Evolutionary conservation across 2,797 vertebrate species (phyloP).

Genomic region (Danio kyathit): DNA sequence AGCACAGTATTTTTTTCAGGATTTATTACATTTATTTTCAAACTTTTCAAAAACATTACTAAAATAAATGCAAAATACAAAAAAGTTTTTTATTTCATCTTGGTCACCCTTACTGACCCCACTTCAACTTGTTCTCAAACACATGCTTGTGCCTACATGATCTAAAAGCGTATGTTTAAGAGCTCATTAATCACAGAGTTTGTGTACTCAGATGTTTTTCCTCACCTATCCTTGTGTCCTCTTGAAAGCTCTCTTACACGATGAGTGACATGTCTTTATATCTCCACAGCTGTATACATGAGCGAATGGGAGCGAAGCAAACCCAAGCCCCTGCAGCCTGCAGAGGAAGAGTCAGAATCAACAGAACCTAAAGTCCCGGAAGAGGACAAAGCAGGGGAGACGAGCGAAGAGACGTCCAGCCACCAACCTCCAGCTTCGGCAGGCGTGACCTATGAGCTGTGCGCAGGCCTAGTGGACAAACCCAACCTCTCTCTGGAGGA

Average conservation of each 20-base stretch:
- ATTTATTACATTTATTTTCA: no score
- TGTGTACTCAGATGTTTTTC: background rate
- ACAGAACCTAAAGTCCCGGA: conserved; percentile 69
- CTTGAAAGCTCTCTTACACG: background rate
- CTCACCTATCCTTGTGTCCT: background rate
- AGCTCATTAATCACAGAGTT: conserved; percentile 7
- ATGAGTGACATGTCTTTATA: conserved; percentile 1
- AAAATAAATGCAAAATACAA: background rate
- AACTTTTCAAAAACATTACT: background rate
- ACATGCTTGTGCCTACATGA: conserved; percentile 3
- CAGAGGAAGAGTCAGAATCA: conserved; percentile 50
- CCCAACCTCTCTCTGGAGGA: conserved; percentile 89
- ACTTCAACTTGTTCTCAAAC: background rate
- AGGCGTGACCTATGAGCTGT: conserved; percentile 92
- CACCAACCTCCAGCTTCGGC: conserved; percentile 78
- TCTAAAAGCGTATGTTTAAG: background rate
- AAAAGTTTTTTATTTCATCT: background rate
- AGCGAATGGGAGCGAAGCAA: conserved; percentile 85
- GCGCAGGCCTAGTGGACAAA: conserved; percentile 92
- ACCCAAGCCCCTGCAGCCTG: conserved; percentile 73
- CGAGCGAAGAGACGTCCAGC: conserved; percentile 53
- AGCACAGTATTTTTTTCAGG: no score
- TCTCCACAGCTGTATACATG: conserved; percentile 87
- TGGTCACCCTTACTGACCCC: background rate
- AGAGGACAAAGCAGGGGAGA: conserved; percentile 64